Base-by-base conservation (phyloP, 2,797 vertebrate species). In the Muraenolepis orangiensis region DNA sequence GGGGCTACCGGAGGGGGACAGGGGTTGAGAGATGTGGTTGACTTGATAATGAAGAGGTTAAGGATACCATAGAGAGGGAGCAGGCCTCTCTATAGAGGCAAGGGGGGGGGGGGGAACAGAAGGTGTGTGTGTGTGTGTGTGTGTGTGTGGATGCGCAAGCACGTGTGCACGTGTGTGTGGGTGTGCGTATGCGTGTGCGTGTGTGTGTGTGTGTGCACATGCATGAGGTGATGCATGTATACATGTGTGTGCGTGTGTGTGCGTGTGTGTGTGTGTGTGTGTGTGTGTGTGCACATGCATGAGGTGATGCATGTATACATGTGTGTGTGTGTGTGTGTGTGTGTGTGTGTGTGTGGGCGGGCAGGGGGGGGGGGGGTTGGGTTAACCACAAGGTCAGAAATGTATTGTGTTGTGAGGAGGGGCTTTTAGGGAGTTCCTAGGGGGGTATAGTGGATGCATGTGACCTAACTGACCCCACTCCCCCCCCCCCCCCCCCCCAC, bases 41-140 rank as follows among this genome's bases (percentile, higher is more conserved):
- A 85, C 86, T 85, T 78, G 76, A 84, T 89, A 90, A 86, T 90
- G 82, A 87, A 85, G 86, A 83, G 84, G 85, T 88, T 90, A 87
- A 89, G 80, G 81, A 88, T 77, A 87, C 82, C 79, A 86, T 79
- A 75, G 85, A 87, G 81, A 78, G 82, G 76, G 77, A 76, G 69
- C 72, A 76, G 76, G 79, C 36, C 36, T 38, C 36, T 6, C 36
- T 38, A 38, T 38, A 20, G n/a, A n/a, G n/a, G n/a, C n/a, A n/a
- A n/a, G n/a, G n/a, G n/a, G n/a, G n/a, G 72, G 69, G 72, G 57
- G 80, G 82, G 85, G 84, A 85, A 87, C 83, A 82, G 66, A 76
- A 77, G 76, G 76, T 71, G 80, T 67, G 73, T 76, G 76, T 51
- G 70, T 13, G 42, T 70, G 82, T 29, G 38, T 31, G 71, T 8